Base-by-base conservation (phyloP, 2,888 invertebrate species). In the Polymixis lichenea region DNA sequence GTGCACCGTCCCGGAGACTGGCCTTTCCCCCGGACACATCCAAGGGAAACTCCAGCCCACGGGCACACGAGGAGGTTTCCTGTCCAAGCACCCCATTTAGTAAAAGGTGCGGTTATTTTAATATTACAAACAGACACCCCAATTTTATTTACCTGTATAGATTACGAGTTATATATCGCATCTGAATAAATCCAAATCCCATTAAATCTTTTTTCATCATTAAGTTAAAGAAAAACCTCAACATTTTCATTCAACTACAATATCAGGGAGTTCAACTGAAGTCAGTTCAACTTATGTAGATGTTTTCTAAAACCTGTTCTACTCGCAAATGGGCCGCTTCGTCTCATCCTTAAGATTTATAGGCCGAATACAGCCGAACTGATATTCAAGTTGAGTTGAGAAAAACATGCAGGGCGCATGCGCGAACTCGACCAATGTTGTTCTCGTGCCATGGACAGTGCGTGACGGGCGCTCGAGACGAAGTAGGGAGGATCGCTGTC, bases 331-430 rank as follows among this genome's bases (percentile, higher is more conserved):
- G 88, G 81, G 86, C 86, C 78, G 85, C 84, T 83, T 85, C 84
- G 79, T 85, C 79, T 88, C 86, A 66, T 74, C 68, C 75, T 67
- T 58, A 86, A 92, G 92, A 95, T 94, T 94, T 94, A 94, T 94
- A 90, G 92, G 85, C 89, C 83, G 87, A 80, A 88, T 86, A 88
- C 86, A 90, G 87, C 90, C 87, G 83, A 87, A 89, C 90, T 89
- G 87, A 90, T 91, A 93, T 92, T 90, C 90, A 93, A 95, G 93
- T 94, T 92, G 91, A 88, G 90, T 94, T 93, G 91, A 78, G 92
- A 94, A 93, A 95, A 95, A 95, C 95, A 95, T 80, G 87, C 62
- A 70, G 53, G 71, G 89, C 95, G 95, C 95, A 94, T 94, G 95
- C 94, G 95, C 88, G 75, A 65, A 55, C 68, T 78, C 90, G 86